phyloP scores from a whole-genome alignment of 1,140 invertebrate genomes.

The Drosophila littoralis region DNA sequence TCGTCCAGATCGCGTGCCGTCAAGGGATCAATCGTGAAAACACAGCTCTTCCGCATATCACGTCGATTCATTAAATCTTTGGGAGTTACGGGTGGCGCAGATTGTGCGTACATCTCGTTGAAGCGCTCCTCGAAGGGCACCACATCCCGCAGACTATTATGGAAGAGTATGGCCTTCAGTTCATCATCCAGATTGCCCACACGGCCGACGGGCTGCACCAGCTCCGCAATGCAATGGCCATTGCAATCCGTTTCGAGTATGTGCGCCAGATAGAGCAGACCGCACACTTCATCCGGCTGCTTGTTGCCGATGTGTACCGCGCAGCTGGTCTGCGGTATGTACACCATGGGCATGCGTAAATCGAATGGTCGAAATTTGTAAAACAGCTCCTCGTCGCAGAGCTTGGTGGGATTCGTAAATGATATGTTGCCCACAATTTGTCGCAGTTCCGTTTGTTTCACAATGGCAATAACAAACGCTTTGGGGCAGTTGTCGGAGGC shows the following conservation, averaged over 20 bases:
- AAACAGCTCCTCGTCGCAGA: conserved; percentile 58
- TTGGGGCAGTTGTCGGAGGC: conserved; percentile 70
- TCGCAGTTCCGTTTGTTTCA: conserved; percentile 71
- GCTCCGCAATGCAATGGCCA: conserved; percentile 87
- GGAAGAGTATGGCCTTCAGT: conserved; percentile 91
- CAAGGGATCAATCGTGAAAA: conserved; percentile 97
- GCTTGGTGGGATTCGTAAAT: conserved; percentile 67
- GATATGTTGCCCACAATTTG: conserved; percentile 76
- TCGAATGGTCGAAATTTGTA: conserved; percentile 77
- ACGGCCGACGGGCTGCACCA: conserved; percentile 89
- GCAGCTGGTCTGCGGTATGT: conserved; percentile 59
- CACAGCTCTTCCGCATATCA: conserved; percentile 91
- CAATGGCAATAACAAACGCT: conserved; percentile 73
- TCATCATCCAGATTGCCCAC: conserved; percentile 91
- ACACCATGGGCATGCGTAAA: conserved; percentile 74
- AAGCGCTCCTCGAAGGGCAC: conserved; percentile 76
- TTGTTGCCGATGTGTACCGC: conserved; percentile 46
- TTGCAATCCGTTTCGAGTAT: conserved; percentile 89
- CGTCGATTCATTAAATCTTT: conserved; percentile 87
- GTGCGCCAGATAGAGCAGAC: conserved; percentile 88
- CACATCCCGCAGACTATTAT: conserved; percentile 88
- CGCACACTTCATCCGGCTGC: conserved; percentile 57
- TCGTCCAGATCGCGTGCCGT: conserved; percentile 96
- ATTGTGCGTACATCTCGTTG: conserved; percentile 59
- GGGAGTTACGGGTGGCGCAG: conserved; percentile 85